These are phyloP conservation scores for Ostrea denselamellosa DNA, from an alignment of 1,140 invertebrate species.

Conservation along the genomic window DNA sequence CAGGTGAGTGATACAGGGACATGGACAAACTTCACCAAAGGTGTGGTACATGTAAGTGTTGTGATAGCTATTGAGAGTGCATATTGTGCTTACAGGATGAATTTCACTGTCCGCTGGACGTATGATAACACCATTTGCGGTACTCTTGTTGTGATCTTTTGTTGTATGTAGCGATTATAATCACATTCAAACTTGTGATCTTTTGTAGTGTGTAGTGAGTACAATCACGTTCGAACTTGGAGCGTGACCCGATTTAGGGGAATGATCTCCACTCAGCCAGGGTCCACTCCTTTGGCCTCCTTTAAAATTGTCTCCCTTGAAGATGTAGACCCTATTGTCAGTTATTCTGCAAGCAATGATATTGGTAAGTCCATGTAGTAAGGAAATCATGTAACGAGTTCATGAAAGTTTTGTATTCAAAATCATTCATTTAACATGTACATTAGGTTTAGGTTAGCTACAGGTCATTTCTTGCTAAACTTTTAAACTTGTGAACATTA, in stretches of 20 bases:
- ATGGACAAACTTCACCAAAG: too few species aligned
- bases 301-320: constrained; percentile 97
- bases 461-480: not conserved
- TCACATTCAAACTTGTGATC: constrained; percentile 90
- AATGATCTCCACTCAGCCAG: constrained; percentile 98
- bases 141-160: constrained; percentile 58
- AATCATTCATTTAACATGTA: not conserved
- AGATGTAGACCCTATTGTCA: constrained; percentile 88
- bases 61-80: too few species aligned
- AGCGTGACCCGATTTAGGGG: constrained; percentile 94
- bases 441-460: not conserved
- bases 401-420: not conserved
- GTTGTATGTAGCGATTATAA: constrained; percentile 97
- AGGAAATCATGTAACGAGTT: not conserved
- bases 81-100: too few species aligned
- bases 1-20: too few species aligned
- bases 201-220: constrained; percentile 92
- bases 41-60: too few species aligned
- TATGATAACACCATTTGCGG: too few species aligned
- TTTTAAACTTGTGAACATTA: not conserved
- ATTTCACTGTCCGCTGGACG: too few species aligned
- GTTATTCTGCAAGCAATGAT: constrained; percentile 88
- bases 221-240: constrained; percentile 98
- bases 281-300: constrained; percentile 95
- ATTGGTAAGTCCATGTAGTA: constrained; percentile 84